Conservation (phyloP, 2,888 invertebrate genomes). For the Diarsia rubi region DNA sequence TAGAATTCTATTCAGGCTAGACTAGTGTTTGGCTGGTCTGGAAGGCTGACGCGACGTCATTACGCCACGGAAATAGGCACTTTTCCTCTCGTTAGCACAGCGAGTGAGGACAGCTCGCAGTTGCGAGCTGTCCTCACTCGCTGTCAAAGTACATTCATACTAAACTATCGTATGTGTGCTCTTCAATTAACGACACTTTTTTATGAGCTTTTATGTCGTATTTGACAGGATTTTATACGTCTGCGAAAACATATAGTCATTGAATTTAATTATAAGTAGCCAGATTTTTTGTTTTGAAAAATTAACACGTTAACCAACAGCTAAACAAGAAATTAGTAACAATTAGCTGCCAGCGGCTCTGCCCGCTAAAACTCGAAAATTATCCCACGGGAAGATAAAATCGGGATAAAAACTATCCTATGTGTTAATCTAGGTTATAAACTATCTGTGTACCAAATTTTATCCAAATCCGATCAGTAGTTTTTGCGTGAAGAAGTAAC, state of each 20-base stretch:
- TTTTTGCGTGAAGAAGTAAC: no score
- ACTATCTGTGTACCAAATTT: no score
- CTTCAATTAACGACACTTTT: conserved; percentile 71
- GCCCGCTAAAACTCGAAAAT: no score
- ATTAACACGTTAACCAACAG: neutral
- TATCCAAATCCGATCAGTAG: no score
- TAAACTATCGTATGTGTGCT: conserved; percentile 69
- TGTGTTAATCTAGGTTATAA: no score
- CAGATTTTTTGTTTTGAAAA: neutral
- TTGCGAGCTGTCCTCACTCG: conserved; percentile 80
- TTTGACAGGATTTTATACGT: conserved; percentile 3
- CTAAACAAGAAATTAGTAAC: neutral
- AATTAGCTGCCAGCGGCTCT: no score
- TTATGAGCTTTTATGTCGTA: conserved; percentile 31
- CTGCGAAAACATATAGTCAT: neutral
- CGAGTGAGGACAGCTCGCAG: no score
- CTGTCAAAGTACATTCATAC: conserved; percentile 72
- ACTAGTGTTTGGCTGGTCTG: conserved; percentile 69
- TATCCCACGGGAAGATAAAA: no score
- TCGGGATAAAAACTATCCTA: no score
- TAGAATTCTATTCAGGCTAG: conserved; percentile 70
- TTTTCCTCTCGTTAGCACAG: conserved; percentile 90
- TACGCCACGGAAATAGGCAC: conserved; percentile 90
- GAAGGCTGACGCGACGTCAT: conserved; percentile 87
- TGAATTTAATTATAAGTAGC: conserved; percentile 6